These are phyloP conservation scores for Syrphus vitripennis DNA, from an alignment of 2,888 invertebrate genomes.

Conservation along the genomic window DNA sequence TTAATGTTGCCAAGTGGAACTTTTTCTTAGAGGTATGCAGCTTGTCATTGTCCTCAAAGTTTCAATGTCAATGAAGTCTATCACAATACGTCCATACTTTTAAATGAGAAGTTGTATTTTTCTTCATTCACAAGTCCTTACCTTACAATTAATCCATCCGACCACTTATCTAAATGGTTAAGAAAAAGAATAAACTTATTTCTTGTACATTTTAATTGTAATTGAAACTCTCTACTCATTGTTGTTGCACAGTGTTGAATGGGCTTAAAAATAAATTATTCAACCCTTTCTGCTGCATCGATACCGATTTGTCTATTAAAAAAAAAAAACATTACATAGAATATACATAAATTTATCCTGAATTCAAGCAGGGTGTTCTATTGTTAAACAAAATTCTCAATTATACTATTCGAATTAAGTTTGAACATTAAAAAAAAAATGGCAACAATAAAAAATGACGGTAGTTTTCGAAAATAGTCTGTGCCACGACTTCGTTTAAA, in stretches of 20 bases:
- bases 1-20: slow-evolving; percentile 54
- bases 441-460: too few relatives aligned
- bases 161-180: not conserved
- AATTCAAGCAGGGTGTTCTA: not conserved
- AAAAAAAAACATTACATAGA: not conserved
- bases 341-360: not conserved
- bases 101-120: slow-evolving; percentile 25
- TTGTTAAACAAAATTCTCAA: not conserved
- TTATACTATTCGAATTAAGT: too few relatives aligned
- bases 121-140: not conserved
- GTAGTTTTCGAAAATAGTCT: too few relatives aligned
- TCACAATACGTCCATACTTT: slow-evolving; percentile 52
- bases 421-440: too few relatives aligned
- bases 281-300: not conserved
- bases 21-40: slow-evolving; percentile 49
- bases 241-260: not conserved
- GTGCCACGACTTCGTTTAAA: too few relatives aligned
- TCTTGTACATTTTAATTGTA: slow-evolving; percentile 45
- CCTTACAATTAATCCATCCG: not conserved
- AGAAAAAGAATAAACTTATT: slow-evolving; percentile 39
- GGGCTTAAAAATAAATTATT: not conserved
- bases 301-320: not conserved
- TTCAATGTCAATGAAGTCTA: slow-evolving; percentile 20
- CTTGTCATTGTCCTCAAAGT: slow-evolving; percentile 30
- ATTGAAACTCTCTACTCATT: slow-evolving; percentile 41